Conservation (phyloP, 2,113 vertebrate genomes). For the Ia io region DNA sequence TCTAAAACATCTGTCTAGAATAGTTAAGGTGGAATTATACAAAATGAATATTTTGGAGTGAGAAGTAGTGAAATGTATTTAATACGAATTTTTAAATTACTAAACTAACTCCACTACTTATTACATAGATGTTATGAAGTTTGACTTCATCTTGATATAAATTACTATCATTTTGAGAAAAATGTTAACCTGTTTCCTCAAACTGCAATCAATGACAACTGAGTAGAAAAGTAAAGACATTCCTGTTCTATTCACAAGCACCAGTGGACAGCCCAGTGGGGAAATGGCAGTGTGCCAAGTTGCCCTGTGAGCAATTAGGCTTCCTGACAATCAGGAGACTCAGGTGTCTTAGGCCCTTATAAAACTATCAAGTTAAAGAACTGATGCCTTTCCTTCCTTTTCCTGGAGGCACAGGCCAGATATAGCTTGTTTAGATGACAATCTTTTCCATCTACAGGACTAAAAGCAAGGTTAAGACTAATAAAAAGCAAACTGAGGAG, state of each 20-base stretch:
- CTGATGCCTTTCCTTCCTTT: neutral
- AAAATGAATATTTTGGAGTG: constrained; percentile 61
- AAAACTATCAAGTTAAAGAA: constrained; percentile 5
- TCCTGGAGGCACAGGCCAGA: constrained; percentile 14
- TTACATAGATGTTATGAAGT: neutral
- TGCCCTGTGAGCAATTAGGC: constrained; percentile 60
- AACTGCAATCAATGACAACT: constrained; percentile 13
- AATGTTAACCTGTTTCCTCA: constrained; percentile 55
- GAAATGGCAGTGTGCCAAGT: constrained; percentile 33
- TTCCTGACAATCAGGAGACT: constrained; percentile 59
- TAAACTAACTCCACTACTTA: constrained; percentile 33
- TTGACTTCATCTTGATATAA: constrained; percentile 22
- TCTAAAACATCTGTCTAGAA: constrained; percentile 78
- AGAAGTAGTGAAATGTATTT: constrained; percentile 60
- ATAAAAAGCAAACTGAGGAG: neutral
- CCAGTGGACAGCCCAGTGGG: constrained; percentile 47
- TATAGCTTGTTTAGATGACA: constrained; percentile 19
- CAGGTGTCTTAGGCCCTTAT: neutral
- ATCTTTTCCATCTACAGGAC: neutral
- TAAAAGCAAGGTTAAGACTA: neutral
- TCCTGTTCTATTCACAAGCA: constrained; percentile 38
- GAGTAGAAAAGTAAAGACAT: constrained; percentile 37
- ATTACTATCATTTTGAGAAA: constrained; percentile 59
- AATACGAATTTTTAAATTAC: constrained; percentile 50
- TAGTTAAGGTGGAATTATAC: constrained; percentile 68